Evolutionary conservation across 1,140 invertebrate genomes (phyloP).

Genomic region (Odontomachus brunneus): DNA sequence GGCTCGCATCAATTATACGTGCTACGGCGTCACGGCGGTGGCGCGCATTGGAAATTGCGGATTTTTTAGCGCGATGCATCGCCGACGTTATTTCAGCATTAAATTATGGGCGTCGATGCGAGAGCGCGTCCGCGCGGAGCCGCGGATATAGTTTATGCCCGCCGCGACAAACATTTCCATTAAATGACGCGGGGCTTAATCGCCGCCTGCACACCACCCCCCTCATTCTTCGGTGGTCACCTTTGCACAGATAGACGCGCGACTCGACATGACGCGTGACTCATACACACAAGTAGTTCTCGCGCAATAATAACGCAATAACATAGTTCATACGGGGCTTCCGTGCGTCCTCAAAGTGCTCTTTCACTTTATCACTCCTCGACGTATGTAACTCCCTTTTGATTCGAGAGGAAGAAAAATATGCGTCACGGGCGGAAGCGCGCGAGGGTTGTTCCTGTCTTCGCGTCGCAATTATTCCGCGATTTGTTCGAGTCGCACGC

Average conservation of each 20-base stretch:
- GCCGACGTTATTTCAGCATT: constrained; percentile 44
- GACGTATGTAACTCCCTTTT: too few relatives aligned
- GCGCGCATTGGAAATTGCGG: constrained; percentile 50
- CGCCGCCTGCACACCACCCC: neutral
- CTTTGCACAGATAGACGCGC: neutral
- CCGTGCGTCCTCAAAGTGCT: too few relatives aligned
- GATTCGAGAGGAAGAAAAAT: neutral
- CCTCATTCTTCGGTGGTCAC: constrained; percentile 13
- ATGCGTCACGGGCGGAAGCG: constrained; percentile 20
- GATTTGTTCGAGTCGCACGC: constrained; percentile 40
- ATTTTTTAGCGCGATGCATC: constrained; percentile 36
- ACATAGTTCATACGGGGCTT: too few relatives aligned
- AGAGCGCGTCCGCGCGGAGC: neutral
- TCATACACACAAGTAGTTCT: neutral
- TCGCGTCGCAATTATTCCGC: constrained; percentile 45
- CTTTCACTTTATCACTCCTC: too few relatives aligned
- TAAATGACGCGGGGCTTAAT: constrained; percentile 28
- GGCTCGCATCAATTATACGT: constrained; percentile 45
- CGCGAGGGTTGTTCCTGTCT: neutral
- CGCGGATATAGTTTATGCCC: neutral
- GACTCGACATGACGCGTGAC: neutral
- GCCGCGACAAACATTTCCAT: constrained; percentile 35
- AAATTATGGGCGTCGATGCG: constrained; percentile 40
- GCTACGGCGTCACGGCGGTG: constrained; percentile 24
- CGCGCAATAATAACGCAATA: neutral